Conservation (phyloP, 2,113 vertebrate species). For the Tachysurus fulvidraco region DNA sequence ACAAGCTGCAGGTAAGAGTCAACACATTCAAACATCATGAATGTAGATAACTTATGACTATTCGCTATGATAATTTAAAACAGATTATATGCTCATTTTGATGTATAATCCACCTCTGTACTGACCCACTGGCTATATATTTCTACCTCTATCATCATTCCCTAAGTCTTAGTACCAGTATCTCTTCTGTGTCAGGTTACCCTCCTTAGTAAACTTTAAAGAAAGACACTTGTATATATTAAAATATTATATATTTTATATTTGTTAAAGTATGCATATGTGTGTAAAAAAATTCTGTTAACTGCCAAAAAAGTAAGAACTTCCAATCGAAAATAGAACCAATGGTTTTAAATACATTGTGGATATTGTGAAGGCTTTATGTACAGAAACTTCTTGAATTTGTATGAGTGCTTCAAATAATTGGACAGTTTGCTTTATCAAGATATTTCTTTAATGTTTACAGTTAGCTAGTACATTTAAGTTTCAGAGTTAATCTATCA, state of each 20-base stretch:
- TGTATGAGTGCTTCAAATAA: neutral
- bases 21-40: neutral
- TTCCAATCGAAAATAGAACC: neutral
- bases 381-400: neutral
- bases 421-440: neutral
- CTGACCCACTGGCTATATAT: neutral
- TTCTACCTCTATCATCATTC: neutral
- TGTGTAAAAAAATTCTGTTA: neutral
- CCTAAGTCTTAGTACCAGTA: neutral
- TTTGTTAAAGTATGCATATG: neutral
- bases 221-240: neutral
- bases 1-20: conserved; percentile 48
- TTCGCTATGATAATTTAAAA: neutral
- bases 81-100: neutral
- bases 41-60: neutral
- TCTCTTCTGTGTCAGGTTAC: neutral
- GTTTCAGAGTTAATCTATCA: neutral
- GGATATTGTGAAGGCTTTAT: neutral
- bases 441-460: neutral
- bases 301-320: neutral
- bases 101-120: neutral
- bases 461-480: neutral
- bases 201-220: neutral
- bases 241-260: no score
- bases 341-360: neutral